Base-by-base conservation (phyloP, 2,888 invertebrate species). In the Panzeria rudis region DNA sequence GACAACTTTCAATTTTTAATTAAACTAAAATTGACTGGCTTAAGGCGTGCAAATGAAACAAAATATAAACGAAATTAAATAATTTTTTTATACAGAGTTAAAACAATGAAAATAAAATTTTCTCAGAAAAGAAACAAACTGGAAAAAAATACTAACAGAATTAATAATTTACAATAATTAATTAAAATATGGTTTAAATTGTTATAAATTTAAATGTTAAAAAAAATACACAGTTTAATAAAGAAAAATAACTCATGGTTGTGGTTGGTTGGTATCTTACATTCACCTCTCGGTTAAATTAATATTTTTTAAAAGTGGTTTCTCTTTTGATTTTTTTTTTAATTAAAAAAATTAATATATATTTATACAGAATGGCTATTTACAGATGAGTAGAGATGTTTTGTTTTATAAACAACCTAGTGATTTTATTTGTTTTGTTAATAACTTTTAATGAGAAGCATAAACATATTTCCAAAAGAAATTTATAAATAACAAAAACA, bases 41-140 rank as follows among this genome's bases (percentile, higher is more conserved):
- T 82, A 81, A 86, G 83, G 86, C 86, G 86, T 87, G 87, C 87
- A 87, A 87, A 86, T 85, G 68, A 89, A 87, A 82, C 83, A 38
- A 69, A 35, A 79, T 44, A 54, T 52, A 69, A 73, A 23, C 20
- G 29, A 38, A 35, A 78, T n/a, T 23, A 23, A 41, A 41, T 7
- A 52, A 15, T 56, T 41, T 52, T 41, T 64, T 54, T 38, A n/a
- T 23, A 80, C 72, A 66, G 17, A 47, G 61, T 52, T 54, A 50
- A 80, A 64, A n/a, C 41, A 76, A 66, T 41, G 52, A 54, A 69
- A 69, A 54, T 7, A 68, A 15, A 17, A 23, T 47, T 32, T 76
- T 38, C 4, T 9, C 20, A 54, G 1, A 79, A 71, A 54, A 23
- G 13, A 61, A 54, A 23, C 15, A 52, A 71, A 20, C 47, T 35